Evolutionary conservation across 2,888 invertebrate species (phyloP), one percentile per base, ranked within the genome.

Genomic region (Drosophila meridiana): DNA sequence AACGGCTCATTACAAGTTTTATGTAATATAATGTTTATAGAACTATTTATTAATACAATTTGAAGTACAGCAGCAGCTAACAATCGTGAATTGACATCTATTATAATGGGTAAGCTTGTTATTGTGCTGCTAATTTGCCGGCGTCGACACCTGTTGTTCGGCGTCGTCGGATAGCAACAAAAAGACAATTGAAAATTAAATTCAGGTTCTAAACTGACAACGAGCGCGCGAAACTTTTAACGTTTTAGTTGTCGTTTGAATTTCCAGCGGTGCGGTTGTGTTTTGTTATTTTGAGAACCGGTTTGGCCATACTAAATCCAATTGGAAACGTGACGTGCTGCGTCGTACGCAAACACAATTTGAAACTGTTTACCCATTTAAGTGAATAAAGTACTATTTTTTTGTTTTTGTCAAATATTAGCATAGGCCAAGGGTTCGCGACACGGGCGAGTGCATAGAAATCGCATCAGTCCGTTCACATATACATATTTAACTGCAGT

Each of bases 241-340:
- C 59, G 76, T 14, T 77, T 79, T 61, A 88, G 88, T 88, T 76
- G 78, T 74, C 75, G 73, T 86, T 85, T 86, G 86, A 86, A 88
- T 88, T 82, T 85, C 73, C 69, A 66, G 69, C 67, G 73, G 73
- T 73, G 55, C 86, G 88, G 85, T 85, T 83, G 85, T 85, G 83
- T 61, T 63, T 55, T 87, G 83, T 61, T 63, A 50, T 47, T 62
- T 55, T 7, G 52, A 26, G 68, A 48, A 83, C 85, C 83, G 86
- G 86, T 85, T 85, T 78, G 20, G 9, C 36, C 45, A 38, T 40
- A 60, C 48, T 52, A 67, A 68, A 69, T 42, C 14, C 14, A 77
- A 65, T 61, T 70, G 38, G 36, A 67, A 76, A 79, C 80, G 79
- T 73, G 76, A 68, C 74, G 60, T 36, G 65, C 74, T 55, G 71